Evolutionary conservation across 2,113 vertebrate genomes (phyloP).

Genomic region (Neomonachus schauinslandi): DNA sequence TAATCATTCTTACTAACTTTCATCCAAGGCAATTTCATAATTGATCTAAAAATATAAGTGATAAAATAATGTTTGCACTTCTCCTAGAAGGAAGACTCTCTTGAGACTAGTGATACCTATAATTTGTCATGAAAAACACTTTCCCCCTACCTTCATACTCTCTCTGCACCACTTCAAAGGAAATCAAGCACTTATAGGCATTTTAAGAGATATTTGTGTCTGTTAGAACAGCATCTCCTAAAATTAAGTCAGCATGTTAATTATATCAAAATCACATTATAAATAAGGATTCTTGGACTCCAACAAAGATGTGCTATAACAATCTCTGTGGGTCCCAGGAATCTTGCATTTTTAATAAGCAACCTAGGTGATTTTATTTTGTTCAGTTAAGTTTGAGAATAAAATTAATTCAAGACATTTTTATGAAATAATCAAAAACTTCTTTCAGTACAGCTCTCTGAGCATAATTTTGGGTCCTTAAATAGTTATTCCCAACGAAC

Average conservation of each 20-base stretch:
- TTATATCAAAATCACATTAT: neutral
- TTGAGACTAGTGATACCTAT: neutral
- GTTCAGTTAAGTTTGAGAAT: constrained; percentile 17
- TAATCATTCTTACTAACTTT: constrained; percentile 51
- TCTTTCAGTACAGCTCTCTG: neutral
- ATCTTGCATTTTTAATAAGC: neutral
- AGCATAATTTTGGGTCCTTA: neutral
- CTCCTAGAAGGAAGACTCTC: neutral
- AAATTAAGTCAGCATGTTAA: neutral
- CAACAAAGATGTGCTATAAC: neutral
- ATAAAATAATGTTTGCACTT: constrained; percentile 5
- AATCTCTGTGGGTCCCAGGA: neutral
- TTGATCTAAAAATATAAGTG: constrained; percentile 46
- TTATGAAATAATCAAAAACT: neutral
- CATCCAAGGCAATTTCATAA: constrained; percentile 15
- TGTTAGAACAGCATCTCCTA: neutral
- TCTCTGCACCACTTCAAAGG: neutral
- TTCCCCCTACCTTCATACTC: neutral
- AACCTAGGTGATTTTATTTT: neutral
- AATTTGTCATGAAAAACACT: neutral
- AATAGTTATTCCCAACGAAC: neutral
- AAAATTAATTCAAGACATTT: neutral
- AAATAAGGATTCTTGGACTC: neutral
- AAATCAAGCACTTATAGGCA: neutral
- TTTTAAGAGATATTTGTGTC: neutral